Evolutionary conservation across 2,113 vertebrate genomes (phyloP).

Genomic region (Blennius ocellaris): DNA sequence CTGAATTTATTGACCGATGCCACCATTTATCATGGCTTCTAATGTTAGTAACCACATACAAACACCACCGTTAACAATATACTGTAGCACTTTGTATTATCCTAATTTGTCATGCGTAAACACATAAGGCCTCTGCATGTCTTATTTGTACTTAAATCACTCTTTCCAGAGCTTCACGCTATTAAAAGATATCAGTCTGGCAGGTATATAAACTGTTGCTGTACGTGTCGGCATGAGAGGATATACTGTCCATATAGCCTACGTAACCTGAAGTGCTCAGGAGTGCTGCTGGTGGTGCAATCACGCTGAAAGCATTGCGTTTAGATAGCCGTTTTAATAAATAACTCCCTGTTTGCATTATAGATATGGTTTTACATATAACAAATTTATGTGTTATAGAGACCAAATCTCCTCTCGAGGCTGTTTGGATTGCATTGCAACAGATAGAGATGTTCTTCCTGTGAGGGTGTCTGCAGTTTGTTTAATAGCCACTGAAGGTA

Average conservation of each 20-base stretch:
- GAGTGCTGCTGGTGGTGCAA: slow-evolving; percentile 30
- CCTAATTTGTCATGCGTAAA: background rate
- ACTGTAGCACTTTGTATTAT: background rate
- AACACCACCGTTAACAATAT: slow-evolving; percentile 21
- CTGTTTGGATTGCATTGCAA: slow-evolving; percentile 41
- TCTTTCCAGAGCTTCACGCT: slow-evolving; percentile 1
- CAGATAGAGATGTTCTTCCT: slow-evolving; percentile 17
- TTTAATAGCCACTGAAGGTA: slow-evolving; percentile 12
- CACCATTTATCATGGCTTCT: slow-evolving; percentile 53
- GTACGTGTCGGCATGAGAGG: slow-evolving; percentile 19
- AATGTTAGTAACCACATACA: slow-evolving; percentile 47
- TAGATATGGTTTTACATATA: slow-evolving; percentile 37
- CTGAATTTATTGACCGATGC: slow-evolving; percentile 65
- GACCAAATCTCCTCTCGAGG: slow-evolving; percentile 41
- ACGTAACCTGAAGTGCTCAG: slow-evolving; percentile 36
- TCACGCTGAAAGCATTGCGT: slow-evolving; percentile 48
- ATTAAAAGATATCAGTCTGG: background rate
- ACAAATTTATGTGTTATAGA: slow-evolving; percentile 36
- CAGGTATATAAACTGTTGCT: slow-evolving; percentile 7
- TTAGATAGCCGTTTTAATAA: slow-evolving; percentile 66
- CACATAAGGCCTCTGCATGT: slow-evolving; percentile 3
- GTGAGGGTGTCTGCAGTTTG: slow-evolving; percentile 14
- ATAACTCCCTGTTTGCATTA: slow-evolving; percentile 62
- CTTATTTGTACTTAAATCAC: background rate
- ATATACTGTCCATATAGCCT: background rate